Percentiles rank a stretch among this genome's conserved stretches.
phyloP scores from a whole-genome alignment of 2,113 vertebrate genomes.

The Elgaria multicarinata region DNA sequence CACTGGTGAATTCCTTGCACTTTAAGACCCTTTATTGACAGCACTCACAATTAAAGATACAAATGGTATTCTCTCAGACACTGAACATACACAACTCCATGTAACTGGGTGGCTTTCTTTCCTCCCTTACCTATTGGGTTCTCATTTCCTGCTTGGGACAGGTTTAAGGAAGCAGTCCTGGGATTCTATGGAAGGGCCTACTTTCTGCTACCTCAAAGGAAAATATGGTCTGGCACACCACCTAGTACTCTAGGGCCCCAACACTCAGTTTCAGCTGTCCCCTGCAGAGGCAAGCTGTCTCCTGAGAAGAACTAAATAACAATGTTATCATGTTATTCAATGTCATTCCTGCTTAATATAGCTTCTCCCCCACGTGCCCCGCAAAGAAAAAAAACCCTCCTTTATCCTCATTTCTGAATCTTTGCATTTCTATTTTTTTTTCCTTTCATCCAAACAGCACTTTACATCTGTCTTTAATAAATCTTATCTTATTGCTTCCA shows the following conservation, averaged over 20 bases:
- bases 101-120: not conserved
- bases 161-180: not conserved
- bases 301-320: not conserved
- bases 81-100: not conserved
- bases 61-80: not conserved
- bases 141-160: not conserved
- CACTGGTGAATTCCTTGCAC: not conserved
- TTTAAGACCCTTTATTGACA: not conserved
- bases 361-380: not conserved
- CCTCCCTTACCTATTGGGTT: not conserved
- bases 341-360: not conserved
- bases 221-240: not conserved
- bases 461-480: constrained; percentile 14
- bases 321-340: not conserved
- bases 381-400: too few species aligned
- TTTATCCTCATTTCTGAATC: not conserved
- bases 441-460: not conserved
- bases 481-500: constrained; percentile 19
- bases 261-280: too few species aligned
- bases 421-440: not conserved
- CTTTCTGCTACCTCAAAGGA: not conserved
- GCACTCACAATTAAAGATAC: not conserved
- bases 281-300: not conserved
- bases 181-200: not conserved
- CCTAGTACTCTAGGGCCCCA: not conserved